Evolutionary conservation across 2,113 vertebrate genomes (phyloP).

Genomic region (Oreochromis aureus): DNA sequence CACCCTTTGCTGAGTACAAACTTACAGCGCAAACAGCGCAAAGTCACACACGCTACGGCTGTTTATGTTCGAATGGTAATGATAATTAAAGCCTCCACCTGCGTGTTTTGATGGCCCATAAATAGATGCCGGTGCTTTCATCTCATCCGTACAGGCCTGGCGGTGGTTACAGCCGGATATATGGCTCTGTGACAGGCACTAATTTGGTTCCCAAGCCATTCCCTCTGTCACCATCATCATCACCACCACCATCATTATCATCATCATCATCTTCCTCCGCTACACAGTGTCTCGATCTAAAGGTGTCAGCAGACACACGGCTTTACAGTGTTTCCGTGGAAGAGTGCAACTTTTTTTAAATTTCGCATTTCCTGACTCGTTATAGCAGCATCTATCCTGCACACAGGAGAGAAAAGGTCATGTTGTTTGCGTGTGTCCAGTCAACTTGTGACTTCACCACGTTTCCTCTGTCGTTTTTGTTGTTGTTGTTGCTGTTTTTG

Average conservation of each 20-base stretch:
- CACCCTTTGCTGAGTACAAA: neutral
- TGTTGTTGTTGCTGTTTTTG: neutral
- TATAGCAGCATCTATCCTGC: slow-evolving; percentile 13
- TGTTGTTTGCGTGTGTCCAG: slow-evolving; percentile 27
- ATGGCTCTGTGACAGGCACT: slow-evolving; percentile 38
- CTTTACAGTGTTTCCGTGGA: neutral
- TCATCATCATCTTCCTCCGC: neutral
- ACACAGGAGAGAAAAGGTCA: slow-evolving; percentile 42
- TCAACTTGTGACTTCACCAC: slow-evolving; percentile 29
- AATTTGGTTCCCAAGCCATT: slow-evolving; percentile 45
- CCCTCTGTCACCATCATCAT: slow-evolving; percentile 9
- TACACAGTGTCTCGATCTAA: neutral
- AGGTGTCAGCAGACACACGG: neutral
- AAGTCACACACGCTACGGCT: neutral
- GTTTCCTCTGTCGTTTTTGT: neutral
- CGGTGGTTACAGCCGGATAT: slow-evolving; percentile 38
- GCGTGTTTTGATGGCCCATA: slow-evolving; percentile 35
- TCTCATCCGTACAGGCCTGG: slow-evolving; percentile 18
- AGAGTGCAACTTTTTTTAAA: neutral
- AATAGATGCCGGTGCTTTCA: slow-evolving; percentile 40
- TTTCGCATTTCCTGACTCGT: neutral
- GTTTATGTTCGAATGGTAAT: slow-evolving; percentile 32
- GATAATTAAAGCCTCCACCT: slow-evolving; percentile 59
- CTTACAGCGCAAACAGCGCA: neutral
- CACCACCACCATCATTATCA: slow-evolving; percentile 17